phyloP scores from a whole-genome alignment of 2,113 vertebrate genomes.

The Ictidomys tridecemlineatus region DNA sequence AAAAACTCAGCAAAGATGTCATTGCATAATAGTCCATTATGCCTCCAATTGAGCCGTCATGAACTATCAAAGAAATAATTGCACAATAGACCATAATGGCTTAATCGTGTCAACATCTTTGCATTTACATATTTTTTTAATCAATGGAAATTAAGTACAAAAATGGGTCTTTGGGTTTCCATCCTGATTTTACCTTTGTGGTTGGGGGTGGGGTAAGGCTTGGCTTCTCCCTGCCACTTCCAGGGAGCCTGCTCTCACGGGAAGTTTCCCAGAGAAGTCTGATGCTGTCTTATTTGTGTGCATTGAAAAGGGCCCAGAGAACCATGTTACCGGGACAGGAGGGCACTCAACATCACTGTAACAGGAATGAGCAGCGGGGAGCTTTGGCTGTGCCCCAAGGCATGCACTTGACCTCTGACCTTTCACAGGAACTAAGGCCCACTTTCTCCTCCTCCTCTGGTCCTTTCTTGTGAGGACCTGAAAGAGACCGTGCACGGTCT shows the following conservation, averaged over 20 bases:
- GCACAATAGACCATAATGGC: conserved; percentile 62
- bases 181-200: conserved; percentile 41
- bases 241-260: background rate
- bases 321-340: too few relatives aligned
- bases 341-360: rapidly evolving
- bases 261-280: too few relatives aligned
- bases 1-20: conserved; percentile 59
- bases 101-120: conserved; percentile 63
- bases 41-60: conserved; percentile 60
- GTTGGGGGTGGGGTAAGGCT: background rate
- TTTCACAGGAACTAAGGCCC: background rate
- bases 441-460: background rate
- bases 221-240: background rate
- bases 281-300: background rate
- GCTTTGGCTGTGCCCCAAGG: background rate
- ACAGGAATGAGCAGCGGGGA: background rate
- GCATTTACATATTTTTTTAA: conserved; percentile 74
- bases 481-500: background rate
- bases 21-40: conserved; percentile 65
- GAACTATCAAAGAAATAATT: conserved; percentile 74
- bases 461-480: too few relatives aligned
- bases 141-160: conserved; percentile 77
- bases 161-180: conserved; percentile 66
- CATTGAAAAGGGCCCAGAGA: background rate
- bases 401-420: background rate